Conservation (phyloP, 2,888 invertebrate genomes). For the Apoda limacodes region DNA sequence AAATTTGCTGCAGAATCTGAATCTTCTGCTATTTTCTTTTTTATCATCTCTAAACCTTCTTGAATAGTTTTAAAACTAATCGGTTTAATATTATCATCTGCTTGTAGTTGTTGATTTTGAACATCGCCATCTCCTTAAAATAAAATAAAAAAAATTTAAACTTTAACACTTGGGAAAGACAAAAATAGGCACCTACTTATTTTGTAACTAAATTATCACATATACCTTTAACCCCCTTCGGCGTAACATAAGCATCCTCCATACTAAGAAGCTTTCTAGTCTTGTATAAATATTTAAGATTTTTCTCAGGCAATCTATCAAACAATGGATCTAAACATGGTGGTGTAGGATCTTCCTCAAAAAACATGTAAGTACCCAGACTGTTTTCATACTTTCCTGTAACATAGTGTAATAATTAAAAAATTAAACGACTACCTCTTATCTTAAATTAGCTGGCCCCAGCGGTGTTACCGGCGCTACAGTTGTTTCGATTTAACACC, state of each 20-base stretch:
- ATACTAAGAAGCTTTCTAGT: constrained; percentile 76
- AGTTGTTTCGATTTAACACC: too few species aligned
- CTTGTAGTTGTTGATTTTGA: constrained; percentile 20
- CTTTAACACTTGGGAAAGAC: constrained; percentile 3
- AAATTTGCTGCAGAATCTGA: constrained; percentile 3
- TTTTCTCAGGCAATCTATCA: constrained; percentile 66
- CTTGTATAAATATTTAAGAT: constrained; percentile 71
- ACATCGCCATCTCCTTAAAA: constrained; percentile 13
- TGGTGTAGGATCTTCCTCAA: constrained; percentile 71
- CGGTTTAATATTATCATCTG: constrained; percentile 32
- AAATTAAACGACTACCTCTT: too few species aligned
- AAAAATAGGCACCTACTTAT: constrained; percentile 2
- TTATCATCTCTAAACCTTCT: constrained; percentile 45
- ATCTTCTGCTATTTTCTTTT: constrained; percentile 23
- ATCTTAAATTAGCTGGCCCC: too few species aligned
- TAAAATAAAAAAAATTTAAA: constrained; percentile 6
- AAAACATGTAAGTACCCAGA: constrained; percentile 80
- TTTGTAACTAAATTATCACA: not conserved
- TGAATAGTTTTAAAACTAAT: constrained; percentile 38
- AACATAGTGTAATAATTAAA: too few species aligned
- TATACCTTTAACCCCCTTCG: constrained; percentile 40
- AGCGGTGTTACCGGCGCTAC: too few species aligned
- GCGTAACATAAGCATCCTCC: constrained; percentile 74
- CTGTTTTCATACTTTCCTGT: constrained; percentile 76
- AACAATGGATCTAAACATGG: constrained; percentile 58